A percentile compares a stretch with the other conserved stretches of the same genome.
Evolutionary conservation across 1,140 invertebrate genomes (phyloP).

Genomic region (Phocides pigmalion): DNA sequence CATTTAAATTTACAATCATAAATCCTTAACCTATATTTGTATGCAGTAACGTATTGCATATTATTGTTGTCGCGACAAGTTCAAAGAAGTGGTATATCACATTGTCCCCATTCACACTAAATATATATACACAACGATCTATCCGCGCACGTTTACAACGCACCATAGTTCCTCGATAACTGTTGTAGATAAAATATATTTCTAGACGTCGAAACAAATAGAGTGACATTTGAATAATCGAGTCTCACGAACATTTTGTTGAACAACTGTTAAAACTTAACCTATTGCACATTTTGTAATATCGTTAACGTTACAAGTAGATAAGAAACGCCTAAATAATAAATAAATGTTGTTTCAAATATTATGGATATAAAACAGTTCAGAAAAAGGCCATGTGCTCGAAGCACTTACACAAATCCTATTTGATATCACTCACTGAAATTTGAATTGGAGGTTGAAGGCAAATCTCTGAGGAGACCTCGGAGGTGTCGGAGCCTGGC

Average conservation of each 20-base stretch:
- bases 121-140: constrained; percentile 29
- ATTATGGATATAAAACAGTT: constrained; percentile 6
- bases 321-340: constrained; percentile 21
- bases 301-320: not conserved
- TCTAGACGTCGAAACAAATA: constrained; percentile 1
- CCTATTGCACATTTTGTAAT: constrained; percentile 61
- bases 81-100: constrained; percentile 23
- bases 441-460: constrained; percentile 68
- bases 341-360: constrained; percentile 19
- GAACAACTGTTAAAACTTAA: constrained; percentile 47
- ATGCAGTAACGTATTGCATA: constrained; percentile 52
- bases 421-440: constrained; percentile 54
- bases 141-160: constrained; percentile 47
- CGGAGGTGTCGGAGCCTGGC: constrained; percentile 65
- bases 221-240: not conserved
- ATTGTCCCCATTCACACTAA: constrained; percentile 22
- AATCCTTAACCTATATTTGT: constrained; percentile 59
- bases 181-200: constrained; percentile 8
- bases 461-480: constrained; percentile 66
- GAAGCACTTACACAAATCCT: constrained; percentile 20
- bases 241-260: constrained; percentile 12
- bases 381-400: constrained; percentile 32
- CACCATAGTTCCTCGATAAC: constrained; percentile 15
- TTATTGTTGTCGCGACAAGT: constrained; percentile 22
- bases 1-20: constrained; percentile 77